Conservation (phyloP, 2,797 vertebrate species). For the Thalassophryne amazonica region DNA sequence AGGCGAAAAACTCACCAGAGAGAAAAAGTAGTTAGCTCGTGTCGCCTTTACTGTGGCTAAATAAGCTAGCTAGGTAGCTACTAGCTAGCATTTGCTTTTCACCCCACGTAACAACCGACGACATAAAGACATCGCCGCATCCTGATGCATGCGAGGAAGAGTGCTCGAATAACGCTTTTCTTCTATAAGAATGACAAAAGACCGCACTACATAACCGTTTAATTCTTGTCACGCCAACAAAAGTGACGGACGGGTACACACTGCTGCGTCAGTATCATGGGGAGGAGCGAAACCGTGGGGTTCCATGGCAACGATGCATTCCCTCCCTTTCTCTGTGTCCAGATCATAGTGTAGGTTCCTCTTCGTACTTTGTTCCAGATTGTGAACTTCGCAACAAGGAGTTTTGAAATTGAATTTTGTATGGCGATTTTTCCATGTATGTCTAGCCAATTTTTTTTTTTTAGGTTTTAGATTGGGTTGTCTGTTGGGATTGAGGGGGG, state of each 20-base stretch:
- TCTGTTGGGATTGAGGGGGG: too few relatives aligned
- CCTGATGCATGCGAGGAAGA: background rate
- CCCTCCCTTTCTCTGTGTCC: too few relatives aligned
- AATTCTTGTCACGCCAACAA: constrained; percentile 24
- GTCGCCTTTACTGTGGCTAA: too few relatives aligned
- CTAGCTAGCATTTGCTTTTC: constrained; percentile 16
- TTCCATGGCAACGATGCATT: background rate
- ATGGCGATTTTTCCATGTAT: too few relatives aligned
- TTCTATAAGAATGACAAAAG: background rate
- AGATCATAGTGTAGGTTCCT: too few relatives aligned
- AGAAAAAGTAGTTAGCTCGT: too few relatives aligned
- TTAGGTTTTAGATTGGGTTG: too few relatives aligned
- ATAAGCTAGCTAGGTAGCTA: constrained; percentile 25
- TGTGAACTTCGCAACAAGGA: too few relatives aligned
- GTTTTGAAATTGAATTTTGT: too few relatives aligned
- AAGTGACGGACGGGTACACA: constrained; percentile 3
- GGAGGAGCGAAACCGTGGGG: constrained; percentile 21
- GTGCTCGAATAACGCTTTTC: background rate
- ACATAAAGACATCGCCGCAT: constrained; percentile 5
- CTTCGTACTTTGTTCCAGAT: too few relatives aligned
- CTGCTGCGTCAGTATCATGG: background rate
- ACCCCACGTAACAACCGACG: background rate
- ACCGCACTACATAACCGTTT: background rate
- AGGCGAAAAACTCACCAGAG: too few relatives aligned
- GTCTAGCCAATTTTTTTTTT: too few relatives aligned